phyloP scores from a whole-genome alignment of 2,888 invertebrate genomes.

The Mesodorylaimus sp. region DNA sequence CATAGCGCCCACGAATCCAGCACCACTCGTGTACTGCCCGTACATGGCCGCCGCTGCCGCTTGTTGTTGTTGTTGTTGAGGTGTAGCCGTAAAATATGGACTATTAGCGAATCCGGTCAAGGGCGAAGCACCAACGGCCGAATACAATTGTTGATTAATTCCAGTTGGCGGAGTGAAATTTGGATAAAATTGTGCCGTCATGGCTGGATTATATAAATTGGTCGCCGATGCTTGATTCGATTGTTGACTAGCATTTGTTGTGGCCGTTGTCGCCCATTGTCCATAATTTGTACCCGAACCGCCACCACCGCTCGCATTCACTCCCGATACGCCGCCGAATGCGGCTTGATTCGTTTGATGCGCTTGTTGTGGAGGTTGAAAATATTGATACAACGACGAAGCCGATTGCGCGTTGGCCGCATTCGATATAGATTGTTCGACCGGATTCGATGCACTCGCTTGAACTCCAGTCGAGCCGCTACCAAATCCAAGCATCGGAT shows the following conservation, averaged over 20 bases:
- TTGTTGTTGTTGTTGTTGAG: no score
- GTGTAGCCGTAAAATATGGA: constrained; percentile 1
- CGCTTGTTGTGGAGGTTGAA: background rate
- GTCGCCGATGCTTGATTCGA: background rate
- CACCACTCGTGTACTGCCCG: background rate
- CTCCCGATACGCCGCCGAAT: background rate
- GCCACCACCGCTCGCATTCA: background rate
- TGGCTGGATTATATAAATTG: background rate
- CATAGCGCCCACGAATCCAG: background rate
- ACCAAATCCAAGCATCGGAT: no score
- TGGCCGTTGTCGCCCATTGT: no score
- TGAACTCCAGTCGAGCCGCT: no score
- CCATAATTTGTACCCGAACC: background rate
- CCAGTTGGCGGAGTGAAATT: background rate
- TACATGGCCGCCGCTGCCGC: constrained; percentile 1
- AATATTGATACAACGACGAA: background rate
- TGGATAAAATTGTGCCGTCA: background rate
- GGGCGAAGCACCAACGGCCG: background rate
- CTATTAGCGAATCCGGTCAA: no score
- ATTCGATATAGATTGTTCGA: background rate
- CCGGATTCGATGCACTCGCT: background rate
- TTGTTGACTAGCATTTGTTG: no score
- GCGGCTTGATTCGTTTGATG: constrained; percentile 3
- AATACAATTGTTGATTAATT: background rate
- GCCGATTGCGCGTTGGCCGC: background rate